Evolutionary conservation across 2,888 invertebrate genomes (phyloP), one percentile per base, ranked within the genome.

Genomic region (Acronicta psi): DNA sequence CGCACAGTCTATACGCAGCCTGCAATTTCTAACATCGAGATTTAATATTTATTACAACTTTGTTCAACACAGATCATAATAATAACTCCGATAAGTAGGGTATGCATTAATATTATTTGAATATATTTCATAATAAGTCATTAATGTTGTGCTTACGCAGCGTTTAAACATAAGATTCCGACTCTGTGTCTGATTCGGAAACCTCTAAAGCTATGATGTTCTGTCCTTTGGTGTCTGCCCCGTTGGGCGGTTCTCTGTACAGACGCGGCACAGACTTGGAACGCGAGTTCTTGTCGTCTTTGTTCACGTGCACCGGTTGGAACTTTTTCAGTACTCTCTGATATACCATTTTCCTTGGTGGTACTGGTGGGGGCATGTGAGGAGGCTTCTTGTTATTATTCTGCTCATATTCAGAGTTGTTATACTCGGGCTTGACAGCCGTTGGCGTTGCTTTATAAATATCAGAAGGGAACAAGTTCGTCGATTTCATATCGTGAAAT

Each of bases 231-330:
- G 87, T 87, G 57, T 92, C 90, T 20, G 80, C 70, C 54, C 88
- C 86, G 64, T 88, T 89, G 16, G 90, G 87, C n/a, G 90, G 91
- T 57, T 92, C 92, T 45, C 91, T 80, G 77, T 93, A 93, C n/a
- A 92, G 73, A 0, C 94, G 90, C 9, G 94, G 93, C 25, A 93
- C 93, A 17, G 94, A 93, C 70, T 93, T 93, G 2, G 94, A 94
- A 23, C 94, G 87, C 1, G 88, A 85, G 41, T 85, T 83, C 63
- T 95, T 94, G 46, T 95, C 95, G 20, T 95, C 95, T 57, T 95
- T 94, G 73, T 93, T 95, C 73, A 96, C 95, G 77, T 96, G 96
- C 23, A 96, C 96, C 0, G 96, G 96, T 55, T 96, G 96, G 71
- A 95, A 92, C 77, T 96, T 96, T 85, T 95, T 95, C 41, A 96